Conservation (phyloP, 2,888 invertebrate species). For the Harmothoe impar region DNA sequence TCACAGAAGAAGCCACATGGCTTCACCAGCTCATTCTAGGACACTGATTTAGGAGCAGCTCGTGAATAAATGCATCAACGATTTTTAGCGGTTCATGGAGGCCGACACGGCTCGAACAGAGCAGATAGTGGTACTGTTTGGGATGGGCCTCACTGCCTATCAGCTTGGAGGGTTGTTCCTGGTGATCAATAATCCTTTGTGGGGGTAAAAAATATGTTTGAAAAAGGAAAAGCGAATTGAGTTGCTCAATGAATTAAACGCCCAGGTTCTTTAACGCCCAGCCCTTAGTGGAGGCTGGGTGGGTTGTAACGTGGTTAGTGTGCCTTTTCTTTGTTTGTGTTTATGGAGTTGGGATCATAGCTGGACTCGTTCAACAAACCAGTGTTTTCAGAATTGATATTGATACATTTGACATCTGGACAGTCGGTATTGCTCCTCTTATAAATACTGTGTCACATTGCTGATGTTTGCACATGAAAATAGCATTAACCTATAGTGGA, state of each 20-base stretch:
- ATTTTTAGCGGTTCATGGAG: background rate
- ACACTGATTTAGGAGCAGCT: background rate
- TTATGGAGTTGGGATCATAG: background rate
- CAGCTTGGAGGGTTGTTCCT: background rate
- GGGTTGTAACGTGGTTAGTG: constrained; percentile 18
- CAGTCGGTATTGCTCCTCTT: too few relatives aligned
- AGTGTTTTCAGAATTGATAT: constrained; percentile 19
- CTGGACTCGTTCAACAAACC: background rate
- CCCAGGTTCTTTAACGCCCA: constrained; percentile 1
- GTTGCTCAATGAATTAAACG: constrained; percentile 30
- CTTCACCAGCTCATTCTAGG: background rate
- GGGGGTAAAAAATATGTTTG: background rate
- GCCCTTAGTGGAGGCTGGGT: background rate
- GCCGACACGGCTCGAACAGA: background rate
- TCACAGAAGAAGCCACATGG: background rate
- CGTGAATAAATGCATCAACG: background rate
- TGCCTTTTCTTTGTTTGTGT: constrained; percentile 16
- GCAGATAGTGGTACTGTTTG: background rate
- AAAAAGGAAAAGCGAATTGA: background rate
- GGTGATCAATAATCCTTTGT: constrained; percentile 5
- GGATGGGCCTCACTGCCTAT: constrained; percentile 1
- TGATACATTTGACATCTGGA: too few relatives aligned
- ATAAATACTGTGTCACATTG: too few relatives aligned
- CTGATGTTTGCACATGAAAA: too few relatives aligned
- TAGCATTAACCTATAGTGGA: too few relatives aligned